Percentiles rank a stretch among this genome's conserved stretches.
Conservation (phyloP, 2,113 vertebrate species). For the Malurus elegans region DNA sequence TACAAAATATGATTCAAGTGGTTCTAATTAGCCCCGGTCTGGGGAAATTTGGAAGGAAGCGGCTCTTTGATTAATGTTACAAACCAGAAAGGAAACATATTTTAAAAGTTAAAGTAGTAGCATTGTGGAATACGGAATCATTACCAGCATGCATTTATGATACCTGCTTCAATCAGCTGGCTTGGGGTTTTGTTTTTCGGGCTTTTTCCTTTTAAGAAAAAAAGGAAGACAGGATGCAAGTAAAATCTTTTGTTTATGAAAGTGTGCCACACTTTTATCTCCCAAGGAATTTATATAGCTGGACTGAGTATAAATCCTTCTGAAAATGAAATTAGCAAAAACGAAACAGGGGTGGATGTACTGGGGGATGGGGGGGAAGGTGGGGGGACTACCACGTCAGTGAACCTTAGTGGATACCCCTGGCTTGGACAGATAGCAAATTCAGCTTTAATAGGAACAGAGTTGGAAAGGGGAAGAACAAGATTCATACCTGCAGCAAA, state of each 20-base stretch:
- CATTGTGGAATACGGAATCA: constrained; percentile 44
- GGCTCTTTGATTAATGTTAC: constrained; percentile 33
- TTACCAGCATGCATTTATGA: background rate
- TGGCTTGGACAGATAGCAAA: constrained; percentile 49
- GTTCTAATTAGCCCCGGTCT: constrained; percentile 54
- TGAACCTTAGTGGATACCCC: constrained; percentile 47
- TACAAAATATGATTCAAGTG: constrained; percentile 53
- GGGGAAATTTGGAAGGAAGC: constrained; percentile 58
- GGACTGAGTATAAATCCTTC: constrained; percentile 53
- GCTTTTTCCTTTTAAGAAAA: background rate
- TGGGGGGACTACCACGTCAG: constrained; percentile 16
- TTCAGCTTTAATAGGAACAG: constrained; percentile 26
- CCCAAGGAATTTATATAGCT: constrained; percentile 40
- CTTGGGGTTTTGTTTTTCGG: constrained; percentile 31
- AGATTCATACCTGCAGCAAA: constrained; percentile 25
- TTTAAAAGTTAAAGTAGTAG: constrained; percentile 69
- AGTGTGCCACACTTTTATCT: constrained; percentile 37
- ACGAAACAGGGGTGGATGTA: constrained; percentile 32
- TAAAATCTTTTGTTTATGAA: constrained; percentile 55
- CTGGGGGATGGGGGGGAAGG: background rate
- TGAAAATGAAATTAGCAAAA: constrained; percentile 65
- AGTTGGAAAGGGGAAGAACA: background rate
- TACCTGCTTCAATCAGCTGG: constrained; percentile 37
- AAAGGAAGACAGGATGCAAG: constrained; percentile 29
- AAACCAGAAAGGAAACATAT: constrained; percentile 59